Evolutionary conservation across 2,888 invertebrate species (phyloP).

Genomic region (Mantis religiosa): DNA sequence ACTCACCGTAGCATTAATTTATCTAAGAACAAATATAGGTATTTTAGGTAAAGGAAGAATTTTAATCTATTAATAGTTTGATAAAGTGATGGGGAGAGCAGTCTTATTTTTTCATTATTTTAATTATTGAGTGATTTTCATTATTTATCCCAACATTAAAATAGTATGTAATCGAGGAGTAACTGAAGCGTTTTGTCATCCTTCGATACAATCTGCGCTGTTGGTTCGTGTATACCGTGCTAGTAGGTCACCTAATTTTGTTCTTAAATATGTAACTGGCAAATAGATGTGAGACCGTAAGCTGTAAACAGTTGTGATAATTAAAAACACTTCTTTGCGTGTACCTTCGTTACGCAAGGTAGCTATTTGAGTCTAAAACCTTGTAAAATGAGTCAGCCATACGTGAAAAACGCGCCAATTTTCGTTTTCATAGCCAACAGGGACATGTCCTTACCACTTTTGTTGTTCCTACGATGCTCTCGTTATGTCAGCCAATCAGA

Average conservation of each 20-base stretch:
- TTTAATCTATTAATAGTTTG: too few relatives aligned
- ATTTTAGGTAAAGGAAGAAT: too few relatives aligned
- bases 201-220: background rate
- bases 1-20: too few relatives aligned
- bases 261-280: background rate
- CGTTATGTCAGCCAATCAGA: background rate
- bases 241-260: background rate
- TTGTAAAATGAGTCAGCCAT: background rate
- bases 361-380: background rate
- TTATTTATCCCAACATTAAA: too few relatives aligned
- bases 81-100: too few relatives aligned
- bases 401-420: background rate
- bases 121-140: too few relatives aligned
- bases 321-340: background rate
- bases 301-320: background rate
- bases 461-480: background rate
- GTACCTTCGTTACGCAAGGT: background rate
- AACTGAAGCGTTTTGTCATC: background rate
- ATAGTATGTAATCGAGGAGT: too few relatives aligned
- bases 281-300: background rate
- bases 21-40: too few relatives aligned
- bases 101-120: too few relatives aligned
- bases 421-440: background rate
- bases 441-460: background rate
- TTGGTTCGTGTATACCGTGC: background rate